Evolutionary conservation across 2,113 vertebrate genomes (phyloP).

Genomic region (Labeo catla): DNA sequence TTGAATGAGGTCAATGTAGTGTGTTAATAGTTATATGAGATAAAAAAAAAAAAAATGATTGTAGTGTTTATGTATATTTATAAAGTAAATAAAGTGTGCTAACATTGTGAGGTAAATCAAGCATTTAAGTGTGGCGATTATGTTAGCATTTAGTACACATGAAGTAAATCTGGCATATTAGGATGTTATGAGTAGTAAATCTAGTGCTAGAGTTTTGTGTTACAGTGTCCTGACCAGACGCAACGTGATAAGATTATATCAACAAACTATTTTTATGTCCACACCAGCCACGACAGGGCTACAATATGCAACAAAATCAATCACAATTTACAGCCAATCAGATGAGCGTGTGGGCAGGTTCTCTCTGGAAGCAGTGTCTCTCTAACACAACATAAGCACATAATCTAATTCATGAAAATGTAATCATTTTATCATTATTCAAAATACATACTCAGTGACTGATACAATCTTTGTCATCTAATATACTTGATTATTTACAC

Average conservation of each 20-base stretch:
- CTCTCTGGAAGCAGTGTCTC: neutral
- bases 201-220: neutral
- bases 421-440: neutral
- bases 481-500: neutral
- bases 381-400: neutral
- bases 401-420: neutral
- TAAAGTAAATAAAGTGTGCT: neutral
- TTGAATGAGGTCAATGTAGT: neutral
- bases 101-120: neutral
- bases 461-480: neutral
- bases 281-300: neutral
- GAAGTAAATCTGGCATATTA: neutral
- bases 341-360: neutral
- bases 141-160: neutral
- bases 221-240: neutral
- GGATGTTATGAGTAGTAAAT: neutral
- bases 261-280: neutral
- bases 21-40: neutral
- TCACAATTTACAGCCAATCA: neutral
- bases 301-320: neutral
- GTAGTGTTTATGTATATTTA: neutral
- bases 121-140: neutral
- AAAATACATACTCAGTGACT: neutral
- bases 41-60: neutral
- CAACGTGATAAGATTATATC: neutral